phyloP scores from a whole-genome alignment of 2,113 vertebrate species.

The Platysteira castanea region DNA sequence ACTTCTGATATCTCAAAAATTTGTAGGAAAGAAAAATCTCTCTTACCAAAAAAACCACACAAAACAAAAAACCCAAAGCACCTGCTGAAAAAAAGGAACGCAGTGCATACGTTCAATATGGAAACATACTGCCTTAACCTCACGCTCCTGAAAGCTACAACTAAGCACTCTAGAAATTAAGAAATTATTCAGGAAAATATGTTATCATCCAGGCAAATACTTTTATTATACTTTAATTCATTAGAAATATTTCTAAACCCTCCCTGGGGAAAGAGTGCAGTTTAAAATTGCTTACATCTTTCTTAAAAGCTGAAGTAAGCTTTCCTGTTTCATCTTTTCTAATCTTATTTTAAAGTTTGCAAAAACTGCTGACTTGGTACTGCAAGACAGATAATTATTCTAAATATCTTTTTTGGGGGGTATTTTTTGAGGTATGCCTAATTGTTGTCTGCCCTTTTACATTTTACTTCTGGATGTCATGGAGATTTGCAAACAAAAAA shows the following conservation, averaged over 20 bases:
- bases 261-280: slow-evolving; percentile 51
- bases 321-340: slow-evolving; percentile 67
- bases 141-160: slow-evolving; percentile 31
- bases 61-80: background rate
- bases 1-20: background rate
- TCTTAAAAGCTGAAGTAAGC: slow-evolving; percentile 75
- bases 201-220: slow-evolving; percentile 51
- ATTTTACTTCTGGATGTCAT: slow-evolving; percentile 51
- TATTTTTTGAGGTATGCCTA: slow-evolving; percentile 15
- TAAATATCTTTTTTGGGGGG: background rate
- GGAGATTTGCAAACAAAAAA: background rate
- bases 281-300: slow-evolving; percentile 76
- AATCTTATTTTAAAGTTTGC: slow-evolving; percentile 66
- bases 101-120: background rate
- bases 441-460: slow-evolving; percentile 36
- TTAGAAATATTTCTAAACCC: slow-evolving; percentile 61
- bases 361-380: slow-evolving; percentile 58
- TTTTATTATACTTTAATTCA: slow-evolving; percentile 74
- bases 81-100: background rate
- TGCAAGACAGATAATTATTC: slow-evolving; percentile 69
- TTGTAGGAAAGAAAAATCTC: background rate
- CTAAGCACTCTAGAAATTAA: slow-evolving; percentile 69
- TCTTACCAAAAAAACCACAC: background rate
- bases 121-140: background rate
- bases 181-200: slow-evolving; percentile 70